These are phyloP conservation scores for Trachops cirrhosus DNA, from an alignment of 2,797 vertebrate species.

Conservation along the genomic window DNA sequence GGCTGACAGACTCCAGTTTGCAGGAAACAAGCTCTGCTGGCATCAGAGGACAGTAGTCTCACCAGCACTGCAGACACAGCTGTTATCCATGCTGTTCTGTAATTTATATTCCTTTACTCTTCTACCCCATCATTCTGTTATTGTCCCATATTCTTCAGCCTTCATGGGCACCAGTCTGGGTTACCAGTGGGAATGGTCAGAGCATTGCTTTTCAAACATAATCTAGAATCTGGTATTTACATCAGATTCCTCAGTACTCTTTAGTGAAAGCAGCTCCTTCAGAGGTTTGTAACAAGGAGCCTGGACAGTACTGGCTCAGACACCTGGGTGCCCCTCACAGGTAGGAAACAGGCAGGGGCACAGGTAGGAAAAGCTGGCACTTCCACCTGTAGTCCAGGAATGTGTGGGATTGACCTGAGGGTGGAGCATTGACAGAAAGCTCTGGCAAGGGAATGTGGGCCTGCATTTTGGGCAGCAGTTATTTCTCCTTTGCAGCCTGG, in stretches of 20 bases:
- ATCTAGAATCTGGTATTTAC: constrained; percentile 6
- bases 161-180: neutral
- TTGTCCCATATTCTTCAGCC: neutral
- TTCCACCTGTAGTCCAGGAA: neutral
- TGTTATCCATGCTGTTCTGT: neutral
- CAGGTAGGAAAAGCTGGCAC: neutral
- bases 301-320: neutral
- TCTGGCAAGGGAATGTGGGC: neutral
- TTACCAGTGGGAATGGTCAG: neutral
- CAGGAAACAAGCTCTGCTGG: neutral
- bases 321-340: neutral
- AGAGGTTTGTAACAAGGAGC: neutral
- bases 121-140: neutral
- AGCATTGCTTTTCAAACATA: neutral
- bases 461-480: neutral
- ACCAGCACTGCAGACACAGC: neutral
- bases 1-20: constrained; percentile 4
- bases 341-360: neutral
- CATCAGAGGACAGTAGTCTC: neutral
- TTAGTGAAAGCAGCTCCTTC: neutral
- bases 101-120: neutral
- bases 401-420: neutral
- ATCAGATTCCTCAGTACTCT: neutral
- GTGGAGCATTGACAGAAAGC: neutral
- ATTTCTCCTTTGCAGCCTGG: neutral